A percentile compares a stretch with the other conserved stretches of the same genome.
phyloP scores from a whole-genome alignment of 2,797 vertebrate species.

The Pipistrellus pygmaeus region DNA sequence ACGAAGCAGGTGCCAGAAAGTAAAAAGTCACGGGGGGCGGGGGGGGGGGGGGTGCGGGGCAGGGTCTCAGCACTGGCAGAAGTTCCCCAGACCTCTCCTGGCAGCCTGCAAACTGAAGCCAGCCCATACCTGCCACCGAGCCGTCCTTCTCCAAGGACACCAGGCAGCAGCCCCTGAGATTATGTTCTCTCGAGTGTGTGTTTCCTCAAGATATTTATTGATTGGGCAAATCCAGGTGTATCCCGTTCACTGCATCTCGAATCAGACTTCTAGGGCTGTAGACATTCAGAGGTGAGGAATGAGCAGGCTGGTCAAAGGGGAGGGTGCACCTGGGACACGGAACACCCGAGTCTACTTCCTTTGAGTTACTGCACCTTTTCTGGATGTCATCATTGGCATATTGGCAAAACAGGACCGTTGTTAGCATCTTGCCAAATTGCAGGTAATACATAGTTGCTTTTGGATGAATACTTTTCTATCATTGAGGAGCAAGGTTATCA shows the following conservation, averaged over 20 bases:
- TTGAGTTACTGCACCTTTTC: background rate
- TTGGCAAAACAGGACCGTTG: background rate
- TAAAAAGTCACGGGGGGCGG: background rate
- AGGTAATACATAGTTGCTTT: background rate
- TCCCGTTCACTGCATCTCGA: background rate
- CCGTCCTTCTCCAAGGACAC: background rate
- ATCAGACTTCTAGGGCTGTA: background rate
- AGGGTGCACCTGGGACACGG: background rate
- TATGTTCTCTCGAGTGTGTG: background rate
- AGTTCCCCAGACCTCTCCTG: background rate
- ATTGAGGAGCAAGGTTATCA: background rate
- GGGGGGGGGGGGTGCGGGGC: no score
- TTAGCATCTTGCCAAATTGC: background rate
- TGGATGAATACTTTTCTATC: background rate
- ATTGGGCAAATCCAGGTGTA: background rate
- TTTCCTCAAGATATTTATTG: background rate
- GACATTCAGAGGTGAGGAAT: background rate
- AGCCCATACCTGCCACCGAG: background rate
- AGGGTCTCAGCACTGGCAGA: background rate
- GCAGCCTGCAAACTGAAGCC: background rate
- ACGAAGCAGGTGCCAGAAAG: background rate
- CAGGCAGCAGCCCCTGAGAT: background rate
- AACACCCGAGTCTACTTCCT: background rate
- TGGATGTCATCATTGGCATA: background rate
- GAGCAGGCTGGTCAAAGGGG: background rate